These are phyloP conservation scores for Dyspetes luteomarginatus DNA, from an alignment of 2,888 invertebrate genomes.

Conservation along the genomic window DNA sequence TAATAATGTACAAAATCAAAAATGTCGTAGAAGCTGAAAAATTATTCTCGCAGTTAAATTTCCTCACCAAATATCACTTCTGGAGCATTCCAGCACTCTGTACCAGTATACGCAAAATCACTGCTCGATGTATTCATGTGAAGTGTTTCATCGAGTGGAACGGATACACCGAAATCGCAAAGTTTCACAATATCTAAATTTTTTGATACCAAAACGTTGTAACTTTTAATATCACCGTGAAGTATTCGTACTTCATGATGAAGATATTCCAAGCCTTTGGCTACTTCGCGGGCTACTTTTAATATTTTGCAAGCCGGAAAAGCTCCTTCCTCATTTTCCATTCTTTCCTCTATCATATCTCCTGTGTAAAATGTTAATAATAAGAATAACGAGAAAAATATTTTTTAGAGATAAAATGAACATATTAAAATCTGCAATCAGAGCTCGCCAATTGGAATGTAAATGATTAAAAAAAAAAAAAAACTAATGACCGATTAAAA, in stretches of 20 bases:
- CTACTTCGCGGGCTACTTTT: conserved; percentile 88
- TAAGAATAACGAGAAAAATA: conserved; percentile 22
- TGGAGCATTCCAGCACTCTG: conserved; percentile 91
- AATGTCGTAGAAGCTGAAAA: neutral
- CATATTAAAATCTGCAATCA: neutral
- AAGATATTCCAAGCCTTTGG: conserved; percentile 90
- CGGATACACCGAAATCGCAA: conserved; percentile 93
- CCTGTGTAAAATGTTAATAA: conserved; percentile 77
- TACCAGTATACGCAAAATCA: conserved; percentile 88
- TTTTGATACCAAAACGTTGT: conserved; percentile 91
- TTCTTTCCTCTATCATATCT: conserved; percentile 89
- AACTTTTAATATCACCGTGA: conserved; percentile 94
- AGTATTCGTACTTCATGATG: conserved; percentile 89
- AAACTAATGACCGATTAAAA: too few relatives aligned
- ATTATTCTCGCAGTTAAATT: neutral
- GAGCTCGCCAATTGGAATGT: too few relatives aligned
- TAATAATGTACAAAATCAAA: conserved; percentile 20
- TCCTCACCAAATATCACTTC: conserved; percentile 87
- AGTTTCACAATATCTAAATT: conserved; percentile 90
- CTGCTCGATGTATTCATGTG: conserved; percentile 85
- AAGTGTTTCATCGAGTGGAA: conserved; percentile 87
- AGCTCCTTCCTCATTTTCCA: conserved; percentile 84
- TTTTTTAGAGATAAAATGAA: neutral
- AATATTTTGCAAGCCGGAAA: conserved; percentile 87
- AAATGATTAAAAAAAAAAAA: too few relatives aligned